These are phyloP conservation scores for Rhea americana DNA, from an alignment of 2,113 vertebrate species.

Conservation along the genomic window DNA sequence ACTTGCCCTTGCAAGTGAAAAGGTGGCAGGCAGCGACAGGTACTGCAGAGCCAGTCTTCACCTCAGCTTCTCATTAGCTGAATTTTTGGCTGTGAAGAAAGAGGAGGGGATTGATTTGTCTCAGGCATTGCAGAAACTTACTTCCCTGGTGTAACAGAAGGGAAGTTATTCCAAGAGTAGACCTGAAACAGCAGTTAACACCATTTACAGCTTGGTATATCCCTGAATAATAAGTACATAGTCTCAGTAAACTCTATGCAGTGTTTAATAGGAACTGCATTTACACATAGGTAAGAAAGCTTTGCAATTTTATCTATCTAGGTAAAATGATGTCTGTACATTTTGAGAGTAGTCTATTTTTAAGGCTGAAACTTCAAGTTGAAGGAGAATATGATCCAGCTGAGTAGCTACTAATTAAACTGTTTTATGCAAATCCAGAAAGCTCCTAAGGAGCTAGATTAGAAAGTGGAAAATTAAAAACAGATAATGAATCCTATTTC, in stretches of 20 bases:
- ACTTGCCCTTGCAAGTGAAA: not conserved
- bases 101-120: not conserved
- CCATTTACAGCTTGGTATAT: not conserved
- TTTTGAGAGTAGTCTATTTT: not conserved
- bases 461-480: not conserved
- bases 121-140: not conserved
- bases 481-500: not conserved
- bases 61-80: not conserved
- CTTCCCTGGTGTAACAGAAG: not conserved
- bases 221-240: not conserved
- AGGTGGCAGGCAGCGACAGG: not conserved
- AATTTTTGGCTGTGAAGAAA: not conserved
- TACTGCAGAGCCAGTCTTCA: not conserved
- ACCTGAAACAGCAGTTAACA: not conserved
- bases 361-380: not conserved
- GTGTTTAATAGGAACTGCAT: not conserved
- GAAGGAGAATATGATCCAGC: not conserved
- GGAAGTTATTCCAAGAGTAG: not conserved
- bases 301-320: not conserved
- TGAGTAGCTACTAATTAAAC: slow-evolving; percentile 18
- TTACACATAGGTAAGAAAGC: not conserved
- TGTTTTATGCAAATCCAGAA: not conserved
- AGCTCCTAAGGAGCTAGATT: not conserved
- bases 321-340: not conserved
- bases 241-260: not conserved